A percentile compares a stretch with the other conserved stretches of the same genome.
Evolutionary conservation across 2,113 vertebrate species (phyloP).

Genomic region (Dicentrarchus labrax): DNA sequence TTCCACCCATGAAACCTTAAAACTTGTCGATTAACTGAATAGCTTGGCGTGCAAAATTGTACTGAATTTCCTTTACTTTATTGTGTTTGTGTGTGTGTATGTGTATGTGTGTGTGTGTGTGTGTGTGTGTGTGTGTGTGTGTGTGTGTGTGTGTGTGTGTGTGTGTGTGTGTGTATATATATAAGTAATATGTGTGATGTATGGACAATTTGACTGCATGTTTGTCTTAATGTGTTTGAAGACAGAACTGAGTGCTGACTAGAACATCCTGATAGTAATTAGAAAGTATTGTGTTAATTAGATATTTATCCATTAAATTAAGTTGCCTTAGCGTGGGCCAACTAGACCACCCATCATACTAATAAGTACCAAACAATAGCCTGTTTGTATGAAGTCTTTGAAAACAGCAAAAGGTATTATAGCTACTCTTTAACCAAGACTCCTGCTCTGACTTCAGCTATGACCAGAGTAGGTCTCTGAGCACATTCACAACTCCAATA

Average conservation of each 20-base stretch:
- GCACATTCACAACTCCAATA: background rate
- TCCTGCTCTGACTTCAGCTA: background rate
- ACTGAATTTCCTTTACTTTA: background rate
- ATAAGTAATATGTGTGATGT: no score
- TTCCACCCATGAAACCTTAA: background rate
- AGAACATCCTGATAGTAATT: constrained; percentile 53
- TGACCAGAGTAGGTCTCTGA: background rate
- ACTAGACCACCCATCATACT: constrained; percentile 56
- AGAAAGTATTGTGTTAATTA: constrained; percentile 41
- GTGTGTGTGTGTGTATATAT: no score
- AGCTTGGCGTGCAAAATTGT: background rate
- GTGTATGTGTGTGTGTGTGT: no score
- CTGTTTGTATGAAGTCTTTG: no score
- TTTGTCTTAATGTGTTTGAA: background rate
- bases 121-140: no score
- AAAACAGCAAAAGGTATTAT: no score
- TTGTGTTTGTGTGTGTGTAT: no score
- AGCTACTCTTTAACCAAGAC: no score
- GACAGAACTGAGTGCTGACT: constrained; percentile 8
- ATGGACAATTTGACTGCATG: no score
- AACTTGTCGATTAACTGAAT: constrained; percentile 5
- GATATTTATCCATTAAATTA: constrained; percentile 61
- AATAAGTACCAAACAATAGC: constrained; percentile 26
- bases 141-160: no score
- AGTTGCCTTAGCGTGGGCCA: constrained; percentile 42